Conservation (phyloP, 2,797 vertebrate genomes). For the Gouania willdenowi region DNA sequence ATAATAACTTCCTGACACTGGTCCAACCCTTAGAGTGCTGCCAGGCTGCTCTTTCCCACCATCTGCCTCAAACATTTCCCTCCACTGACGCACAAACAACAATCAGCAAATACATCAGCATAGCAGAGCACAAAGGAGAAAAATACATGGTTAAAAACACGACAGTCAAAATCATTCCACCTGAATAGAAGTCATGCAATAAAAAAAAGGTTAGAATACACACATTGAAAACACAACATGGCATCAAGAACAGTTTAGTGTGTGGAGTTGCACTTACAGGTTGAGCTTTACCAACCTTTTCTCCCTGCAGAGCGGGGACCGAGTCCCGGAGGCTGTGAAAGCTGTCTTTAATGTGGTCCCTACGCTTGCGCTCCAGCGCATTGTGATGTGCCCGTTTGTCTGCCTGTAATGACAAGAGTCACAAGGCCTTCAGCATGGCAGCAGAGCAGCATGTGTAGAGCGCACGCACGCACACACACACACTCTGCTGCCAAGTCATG, state of each 20-base stretch:
- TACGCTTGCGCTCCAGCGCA: slow-evolving; percentile 97
- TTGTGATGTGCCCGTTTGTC: slow-evolving; percentile 99
- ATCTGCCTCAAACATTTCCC: no score
- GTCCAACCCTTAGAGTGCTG: slow-evolving; percentile 42
- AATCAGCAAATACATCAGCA: no score
- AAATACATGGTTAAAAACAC: no score
- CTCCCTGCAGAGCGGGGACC: slow-evolving; percentile 94
- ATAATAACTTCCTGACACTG: slow-evolving; percentile 61
- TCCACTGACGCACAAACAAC: no score
- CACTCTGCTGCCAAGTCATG: slow-evolving; percentile 33
- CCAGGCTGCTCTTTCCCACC: slow-evolving; percentile 26
- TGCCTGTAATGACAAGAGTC: slow-evolving; percentile 81
- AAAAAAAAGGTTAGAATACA: no score
- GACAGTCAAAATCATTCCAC: no score
- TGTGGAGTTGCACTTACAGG: slow-evolving; percentile 23
- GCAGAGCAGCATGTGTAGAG: slow-evolving; percentile 35
- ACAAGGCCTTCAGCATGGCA: slow-evolving; percentile 62
- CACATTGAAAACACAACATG: no score
- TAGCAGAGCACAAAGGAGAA: no score
- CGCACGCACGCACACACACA: slow-evolving; percentile 1
- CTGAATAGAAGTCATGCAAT: no score
- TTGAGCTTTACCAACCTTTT: slow-evolving; percentile 88
- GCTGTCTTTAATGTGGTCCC: slow-evolving; percentile 99
- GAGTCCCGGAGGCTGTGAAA: slow-evolving; percentile 99
- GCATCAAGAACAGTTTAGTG: no score